Evolutionary conservation across 2,888 invertebrate genomes (phyloP).

Genomic region (Chrysina gloriosa): DNA sequence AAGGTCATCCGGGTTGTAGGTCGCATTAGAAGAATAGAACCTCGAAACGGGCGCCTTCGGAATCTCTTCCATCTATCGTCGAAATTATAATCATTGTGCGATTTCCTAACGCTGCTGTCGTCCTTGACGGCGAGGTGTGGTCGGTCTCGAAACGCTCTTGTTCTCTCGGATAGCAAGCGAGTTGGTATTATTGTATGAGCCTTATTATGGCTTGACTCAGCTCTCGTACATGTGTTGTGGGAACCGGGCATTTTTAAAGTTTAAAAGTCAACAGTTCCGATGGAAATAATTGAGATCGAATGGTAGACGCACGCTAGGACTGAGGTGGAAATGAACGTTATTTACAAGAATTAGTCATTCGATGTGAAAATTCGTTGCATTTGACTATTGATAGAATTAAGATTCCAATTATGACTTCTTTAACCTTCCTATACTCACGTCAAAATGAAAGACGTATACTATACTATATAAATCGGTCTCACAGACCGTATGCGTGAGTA

Average conservation of each 20-base stretch:
- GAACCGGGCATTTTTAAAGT: constrained; percentile 23
- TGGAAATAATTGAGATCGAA: constrained; percentile 1
- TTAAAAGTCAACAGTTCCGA: constrained; percentile 19
- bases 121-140: constrained; percentile 23
- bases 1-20: constrained; percentile 34
- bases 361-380: too few relatives aligned
- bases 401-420: too few relatives aligned
- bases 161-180: background rate
- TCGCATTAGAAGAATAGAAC: constrained; percentile 10
- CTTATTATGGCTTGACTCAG: background rate
- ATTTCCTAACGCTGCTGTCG: background rate
- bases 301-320: too few relatives aligned
- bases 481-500: too few relatives aligned
- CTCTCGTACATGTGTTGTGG: constrained; percentile 10
- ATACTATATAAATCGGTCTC: too few relatives aligned
- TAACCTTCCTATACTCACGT: too few relatives aligned
- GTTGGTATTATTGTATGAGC: background rate
- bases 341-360: too few relatives aligned
- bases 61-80: constrained; percentile 10
- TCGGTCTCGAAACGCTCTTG: constrained; percentile 1
- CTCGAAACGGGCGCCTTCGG: background rate
- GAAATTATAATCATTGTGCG: constrained; percentile 19
- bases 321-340: too few relatives aligned
- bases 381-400: too few relatives aligned
- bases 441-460: too few relatives aligned